Base-by-base conservation (phyloP, 1,140 invertebrate species). In the Heliconius hermathena region DNA sequence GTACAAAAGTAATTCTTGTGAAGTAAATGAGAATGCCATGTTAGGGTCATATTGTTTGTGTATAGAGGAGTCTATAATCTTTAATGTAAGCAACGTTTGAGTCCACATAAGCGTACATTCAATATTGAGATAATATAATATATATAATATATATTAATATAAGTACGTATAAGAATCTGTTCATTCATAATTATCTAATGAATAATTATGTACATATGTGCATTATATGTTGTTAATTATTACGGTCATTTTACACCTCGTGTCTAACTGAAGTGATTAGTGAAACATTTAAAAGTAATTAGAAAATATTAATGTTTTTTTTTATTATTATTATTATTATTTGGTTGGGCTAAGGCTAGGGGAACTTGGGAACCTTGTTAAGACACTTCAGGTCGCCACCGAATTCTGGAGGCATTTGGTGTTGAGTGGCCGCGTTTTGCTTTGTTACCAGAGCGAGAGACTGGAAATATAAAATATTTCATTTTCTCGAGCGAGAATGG, bases 141-240 rank as follows among this genome's bases (percentile, higher is more conserved):
- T 46, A 46, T 57, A 57, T 22, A 57, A 46, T 46, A 46, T 57
- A 57, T 22, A 57, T 57, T 22, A 57, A 57, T 57, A 8, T 41
- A 41, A 13, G 2, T n/a, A 22, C 3, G n/a, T 8, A 72, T 72
- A 72, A 41, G 1, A 33, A 8, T 16, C 60, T 66, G 13, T 66
- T 66, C 60, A 66, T 66, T 66, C 60, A 66, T 29, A 66, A 54
- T 38, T 16, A n/a, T 74, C 22, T 66, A 29, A 66, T 66, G 60
- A 66, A n/a, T 26, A 66, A 66, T 66, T 66, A 66, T 13, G 22
- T 52, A 41, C 6, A 9, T 41, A 52, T 29, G 26, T 26, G 3
- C 8, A 8, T 66, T 66, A 26, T 26, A 66, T 66, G 60, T 66
- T 66, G 60, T 66, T 66, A 66, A 66, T 66, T 66, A 66, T 66